Conservation (phyloP, 2,113 vertebrate species). For the Eublepharis macularius region DNA sequence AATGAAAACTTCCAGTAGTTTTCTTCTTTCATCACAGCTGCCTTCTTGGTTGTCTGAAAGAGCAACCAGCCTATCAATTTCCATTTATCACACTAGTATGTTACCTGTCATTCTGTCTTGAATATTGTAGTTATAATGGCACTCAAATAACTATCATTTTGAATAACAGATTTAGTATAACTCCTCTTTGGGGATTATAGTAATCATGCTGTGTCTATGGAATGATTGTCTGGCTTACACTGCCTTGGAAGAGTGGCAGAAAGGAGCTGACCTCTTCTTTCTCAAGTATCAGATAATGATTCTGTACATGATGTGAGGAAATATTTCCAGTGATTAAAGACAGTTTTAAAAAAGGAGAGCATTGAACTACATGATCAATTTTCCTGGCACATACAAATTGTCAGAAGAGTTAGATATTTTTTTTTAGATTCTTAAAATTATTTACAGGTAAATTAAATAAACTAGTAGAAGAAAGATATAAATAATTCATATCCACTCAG, state of each 20-base stretch:
- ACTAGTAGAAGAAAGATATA: neutral
- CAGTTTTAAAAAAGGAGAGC: neutral
- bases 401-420: neutral
- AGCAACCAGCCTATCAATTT: neutral
- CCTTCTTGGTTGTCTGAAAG: neutral
- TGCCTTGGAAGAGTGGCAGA: neutral
- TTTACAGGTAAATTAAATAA: neutral
- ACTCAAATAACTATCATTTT: constrained; percentile 8
- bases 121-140: neutral
- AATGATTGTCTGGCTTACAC: neutral
- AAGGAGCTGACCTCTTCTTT: neutral
- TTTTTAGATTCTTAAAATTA: neutral
- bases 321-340: neutral
- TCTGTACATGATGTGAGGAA: neutral
- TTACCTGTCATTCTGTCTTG: neutral
- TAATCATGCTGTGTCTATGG: neutral
- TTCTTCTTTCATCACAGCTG: neutral
- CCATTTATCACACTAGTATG: neutral
- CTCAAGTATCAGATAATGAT: neutral
- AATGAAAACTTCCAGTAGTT: neutral
- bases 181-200: constrained; percentile 1
- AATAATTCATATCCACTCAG: neutral
- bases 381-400: neutral
- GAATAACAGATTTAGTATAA: constrained; percentile 5
- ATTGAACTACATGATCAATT: neutral